Base-by-base conservation (phyloP, 2,113 vertebrate species). In the Pterocles gutturalis region DNA sequence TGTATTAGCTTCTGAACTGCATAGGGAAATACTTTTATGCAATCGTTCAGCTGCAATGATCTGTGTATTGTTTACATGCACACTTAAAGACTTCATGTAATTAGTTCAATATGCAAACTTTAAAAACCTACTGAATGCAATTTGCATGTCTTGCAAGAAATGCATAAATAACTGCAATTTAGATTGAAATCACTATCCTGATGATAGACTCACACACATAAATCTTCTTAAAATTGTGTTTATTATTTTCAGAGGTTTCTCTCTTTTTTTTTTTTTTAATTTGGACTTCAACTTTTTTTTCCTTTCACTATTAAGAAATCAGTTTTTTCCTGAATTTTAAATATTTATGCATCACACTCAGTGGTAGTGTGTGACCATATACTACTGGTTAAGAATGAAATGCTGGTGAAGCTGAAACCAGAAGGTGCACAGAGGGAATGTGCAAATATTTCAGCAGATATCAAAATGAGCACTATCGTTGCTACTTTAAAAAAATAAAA, bases 381-480 rank as follows among this genome's bases (percentile, higher is more conserved):
- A 55, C 51, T 83, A 46, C 29, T 49, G 64, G 61, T 67, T 91
- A 83, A 72, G 79, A 83, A 91, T 21, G 46, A 83, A 92, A 93
- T 13, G 14, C 66, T 66, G 66, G 61, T 34, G 45, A 93, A 85
- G 54, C 72, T 48, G 46, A 96, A 54, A 82, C n/a, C n/a, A 90
- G 64, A 86, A 28, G 43, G 36, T 11, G 24, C n/a, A 83, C 5
- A 80, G 60, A 82, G 4, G 62, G 60, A 93, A 80, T 4, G 54
- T 24, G 70, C 70, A 96, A 83, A 29, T 67, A 80, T 71, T 92
- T 95, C 94, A 66, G 43, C 13, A 92, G 46, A 38, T n/a, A 60
- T 4, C 1, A 18, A 69, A 89, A 67, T 16, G 86, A 64, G 33
- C 20, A 41, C 61, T 38, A 18, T 38, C 67, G 29, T 46, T 48